These are phyloP conservation scores for Drosophila varians DNA, from an alignment of 1,140 invertebrate genomes.

Conservation along the genomic window DNA sequence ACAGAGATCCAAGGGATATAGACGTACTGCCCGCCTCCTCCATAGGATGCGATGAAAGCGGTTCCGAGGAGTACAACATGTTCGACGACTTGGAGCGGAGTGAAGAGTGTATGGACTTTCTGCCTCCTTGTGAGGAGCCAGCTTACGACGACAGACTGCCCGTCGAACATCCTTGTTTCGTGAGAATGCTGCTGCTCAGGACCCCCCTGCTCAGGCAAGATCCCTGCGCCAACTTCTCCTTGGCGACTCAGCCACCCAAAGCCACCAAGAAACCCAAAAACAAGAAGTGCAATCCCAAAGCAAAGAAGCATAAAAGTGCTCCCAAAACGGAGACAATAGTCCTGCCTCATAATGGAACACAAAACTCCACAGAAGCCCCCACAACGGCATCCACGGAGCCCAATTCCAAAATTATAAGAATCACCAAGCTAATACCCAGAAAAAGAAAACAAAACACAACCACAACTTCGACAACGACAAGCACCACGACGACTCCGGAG, in stretches of 20 bases:
- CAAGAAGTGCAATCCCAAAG: slow-evolving; percentile 2
- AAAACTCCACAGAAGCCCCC: neutral
- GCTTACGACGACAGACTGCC: slow-evolving; percentile 1
- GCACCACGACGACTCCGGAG: slow-evolving; percentile 12
- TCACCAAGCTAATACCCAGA: slow-evolving; percentile 5
- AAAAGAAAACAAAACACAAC: slow-evolving; percentile 4
- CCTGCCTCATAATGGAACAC: neutral
- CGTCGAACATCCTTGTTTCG: slow-evolving; percentile 58
- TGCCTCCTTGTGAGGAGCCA: slow-evolving; percentile 3
- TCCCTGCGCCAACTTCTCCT: slow-evolving; percentile 57
- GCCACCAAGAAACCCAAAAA: slow-evolving; percentile 1
- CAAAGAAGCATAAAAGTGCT: neutral
- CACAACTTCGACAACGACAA: slow-evolving; percentile 4
- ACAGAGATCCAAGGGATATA: slow-evolving; percentile 30
- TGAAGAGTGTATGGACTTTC: slow-evolving; percentile 43
- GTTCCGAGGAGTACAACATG: slow-evolving; percentile 33
- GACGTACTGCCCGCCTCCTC: slow-evolving; percentile 32
- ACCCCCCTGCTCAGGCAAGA: slow-evolving; percentile 49
- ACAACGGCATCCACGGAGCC: neutral
- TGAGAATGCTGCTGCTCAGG: slow-evolving; percentile 47
- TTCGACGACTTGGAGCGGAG: slow-evolving; percentile 15
- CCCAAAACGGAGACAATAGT: neutral
- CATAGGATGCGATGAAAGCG: slow-evolving; percentile 52
- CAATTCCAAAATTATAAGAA: slow-evolving; percentile 10
- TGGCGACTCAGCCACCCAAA: neutral